phyloP scores from a whole-genome alignment of 2,797 vertebrate species.

The Rhodeus uyekii region DNA sequence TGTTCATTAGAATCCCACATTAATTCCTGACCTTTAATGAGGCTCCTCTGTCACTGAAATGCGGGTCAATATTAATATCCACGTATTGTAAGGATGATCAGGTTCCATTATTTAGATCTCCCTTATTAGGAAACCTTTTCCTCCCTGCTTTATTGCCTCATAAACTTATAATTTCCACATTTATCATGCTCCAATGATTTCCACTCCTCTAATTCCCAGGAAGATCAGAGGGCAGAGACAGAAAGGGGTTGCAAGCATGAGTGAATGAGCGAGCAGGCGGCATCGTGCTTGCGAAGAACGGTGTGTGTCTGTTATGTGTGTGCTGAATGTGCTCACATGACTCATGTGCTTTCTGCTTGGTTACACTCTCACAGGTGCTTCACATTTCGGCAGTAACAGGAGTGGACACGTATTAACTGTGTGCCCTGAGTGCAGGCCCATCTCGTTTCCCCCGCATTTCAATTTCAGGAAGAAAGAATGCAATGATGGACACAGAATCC shows the following conservation, averaged over 20 bases:
- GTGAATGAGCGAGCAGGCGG: neutral
- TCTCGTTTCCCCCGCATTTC: constrained; percentile 49
- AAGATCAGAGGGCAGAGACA: constrained; percentile 28
- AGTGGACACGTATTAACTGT: constrained; percentile 46
- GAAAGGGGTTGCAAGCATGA: neutral
- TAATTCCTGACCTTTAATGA: constrained; percentile 58
- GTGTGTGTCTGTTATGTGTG: constrained; percentile 14
- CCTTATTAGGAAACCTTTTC: constrained; percentile 52
- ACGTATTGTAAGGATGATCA: constrained; percentile 51
- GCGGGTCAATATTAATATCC: constrained; percentile 59
- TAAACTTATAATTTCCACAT: constrained; percentile 48
- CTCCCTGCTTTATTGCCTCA: constrained; percentile 46
- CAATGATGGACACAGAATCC: constrained; percentile 45
- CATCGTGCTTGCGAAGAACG: neutral
- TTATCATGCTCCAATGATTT: constrained; percentile 39
- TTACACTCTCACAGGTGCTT: constrained; percentile 40
- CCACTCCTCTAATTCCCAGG: constrained; percentile 7
- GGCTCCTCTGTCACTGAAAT: constrained; percentile 37
- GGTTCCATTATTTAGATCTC: constrained; percentile 51
- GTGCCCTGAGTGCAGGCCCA: constrained; percentile 35
- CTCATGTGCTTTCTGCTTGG: constrained; percentile 39
- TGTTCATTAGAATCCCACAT: constrained; percentile 55
- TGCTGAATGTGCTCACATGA: constrained; percentile 14
- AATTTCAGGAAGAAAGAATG: constrained; percentile 51
- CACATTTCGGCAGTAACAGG: constrained; percentile 45